Conservation (phyloP, 2,113 vertebrate species). For the Lethenteron reissneri region DNA sequence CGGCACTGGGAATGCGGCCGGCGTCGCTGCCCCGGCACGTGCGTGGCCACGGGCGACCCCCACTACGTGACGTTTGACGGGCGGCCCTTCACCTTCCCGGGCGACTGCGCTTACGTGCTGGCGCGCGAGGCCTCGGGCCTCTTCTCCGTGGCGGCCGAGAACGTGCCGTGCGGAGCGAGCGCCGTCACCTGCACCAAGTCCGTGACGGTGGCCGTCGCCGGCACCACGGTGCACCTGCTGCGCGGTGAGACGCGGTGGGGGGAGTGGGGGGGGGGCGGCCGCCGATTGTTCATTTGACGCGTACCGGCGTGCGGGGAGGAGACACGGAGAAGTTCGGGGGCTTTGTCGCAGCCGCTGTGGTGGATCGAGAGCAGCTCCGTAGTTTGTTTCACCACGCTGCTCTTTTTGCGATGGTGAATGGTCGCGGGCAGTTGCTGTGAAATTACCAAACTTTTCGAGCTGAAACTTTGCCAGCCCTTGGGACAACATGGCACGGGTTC, state of each 20-base stretch:
- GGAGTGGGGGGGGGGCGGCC: too few species aligned
- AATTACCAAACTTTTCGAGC: too few species aligned
- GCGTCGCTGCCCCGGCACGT: constrained; percentile 31
- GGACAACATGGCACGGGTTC: too few species aligned
- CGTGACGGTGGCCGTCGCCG: constrained; percentile 36
- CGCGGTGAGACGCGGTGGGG: constrained; percentile 27
- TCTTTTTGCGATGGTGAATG: too few species aligned
- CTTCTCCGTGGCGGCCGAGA: constrained; percentile 45
- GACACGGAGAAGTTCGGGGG: too few species aligned
- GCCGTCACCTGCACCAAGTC: constrained; percentile 70
- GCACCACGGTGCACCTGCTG: constrained; percentile 44
- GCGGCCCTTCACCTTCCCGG: constrained; percentile 43
- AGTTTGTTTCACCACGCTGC: too few species aligned
- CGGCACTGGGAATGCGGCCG: constrained; percentile 43
- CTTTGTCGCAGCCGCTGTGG: too few species aligned
- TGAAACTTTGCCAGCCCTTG: too few species aligned
- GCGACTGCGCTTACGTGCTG: constrained; percentile 65
- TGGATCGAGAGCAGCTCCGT: too few species aligned
- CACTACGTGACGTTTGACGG: constrained; percentile 74
- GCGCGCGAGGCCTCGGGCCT: constrained; percentile 27
- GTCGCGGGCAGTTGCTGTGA: too few species aligned
- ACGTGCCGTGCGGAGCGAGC: constrained; percentile 48
- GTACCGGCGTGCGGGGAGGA: too few species aligned
- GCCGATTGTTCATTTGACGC: too few species aligned
- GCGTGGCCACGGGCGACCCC: constrained; percentile 52